These are phyloP conservation scores for Sphaerophoria taeniata DNA, from an alignment of 2,888 invertebrate genomes.

Conservation along the genomic window DNA sequence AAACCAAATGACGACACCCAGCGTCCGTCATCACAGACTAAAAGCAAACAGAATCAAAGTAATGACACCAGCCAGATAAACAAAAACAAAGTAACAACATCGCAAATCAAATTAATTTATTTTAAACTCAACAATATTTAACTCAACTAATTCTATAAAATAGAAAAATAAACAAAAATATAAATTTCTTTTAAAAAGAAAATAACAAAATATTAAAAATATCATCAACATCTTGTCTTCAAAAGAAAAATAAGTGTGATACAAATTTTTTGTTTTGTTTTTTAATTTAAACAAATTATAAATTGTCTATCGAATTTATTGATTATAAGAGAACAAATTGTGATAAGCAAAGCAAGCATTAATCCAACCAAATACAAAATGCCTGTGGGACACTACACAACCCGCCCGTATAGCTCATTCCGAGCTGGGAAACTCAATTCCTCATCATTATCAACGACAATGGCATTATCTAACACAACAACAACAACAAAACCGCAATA, in stretches of 20 bases:
- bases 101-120: slow-evolving; percentile 26
- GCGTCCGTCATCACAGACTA: slow-evolving; percentile 44
- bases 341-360: slow-evolving; percentile 58
- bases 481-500: slow-evolving; percentile 58
- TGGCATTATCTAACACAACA: slow-evolving; percentile 57
- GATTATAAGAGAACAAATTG: slow-evolving; percentile 52
- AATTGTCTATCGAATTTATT: slow-evolving; percentile 74
- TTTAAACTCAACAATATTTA: slow-evolving; percentile 40
- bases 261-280: slow-evolving; percentile 50
- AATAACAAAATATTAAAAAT: slow-evolving; percentile 36
- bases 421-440: slow-evolving; percentile 77
- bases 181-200: slow-evolving; percentile 45
- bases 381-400: slow-evolving; percentile 81
- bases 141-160: slow-evolving; percentile 34
- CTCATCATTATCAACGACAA: slow-evolving; percentile 34
- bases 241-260: slow-evolving; percentile 51
- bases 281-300: slow-evolving; percentile 45
- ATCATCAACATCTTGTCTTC: slow-evolving; percentile 39
- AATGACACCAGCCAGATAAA: slow-evolving; percentile 44
- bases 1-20: slow-evolving; percentile 57
- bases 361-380: slow-evolving; percentile 77
- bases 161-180: slow-evolving; percentile 45
- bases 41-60: slow-evolving; percentile 58
- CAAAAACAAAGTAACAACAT: not conserved
- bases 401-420: slow-evolving; percentile 82